Evolutionary conservation across 2,888 invertebrate species (phyloP).

Genomic region (Ennomos erosarius): DNA sequence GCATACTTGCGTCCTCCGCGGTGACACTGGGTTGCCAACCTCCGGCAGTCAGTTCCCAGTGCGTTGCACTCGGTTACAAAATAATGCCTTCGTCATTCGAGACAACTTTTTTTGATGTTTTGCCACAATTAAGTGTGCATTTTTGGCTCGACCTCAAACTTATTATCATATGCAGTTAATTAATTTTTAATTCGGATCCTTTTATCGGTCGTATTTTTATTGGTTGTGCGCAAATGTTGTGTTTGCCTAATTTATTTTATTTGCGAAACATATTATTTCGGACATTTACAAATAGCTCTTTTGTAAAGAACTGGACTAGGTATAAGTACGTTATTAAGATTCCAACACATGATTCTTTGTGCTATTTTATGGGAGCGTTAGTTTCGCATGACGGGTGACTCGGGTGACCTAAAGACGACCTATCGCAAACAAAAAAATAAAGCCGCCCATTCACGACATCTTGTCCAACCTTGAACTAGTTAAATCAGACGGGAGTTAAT

Average conservation of each 20-base stretch:
- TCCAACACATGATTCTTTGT: conserved; percentile 63
- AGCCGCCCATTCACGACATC: conserved; percentile 74
- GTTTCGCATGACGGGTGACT: conserved; percentile 68
- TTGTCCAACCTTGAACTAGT: conserved; percentile 79
- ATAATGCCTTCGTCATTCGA: conserved; percentile 72
- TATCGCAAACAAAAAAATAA: conserved; percentile 69
- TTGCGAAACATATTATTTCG: conserved; percentile 54
- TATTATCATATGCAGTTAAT: conserved; percentile 78
- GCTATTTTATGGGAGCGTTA: conserved; percentile 58
- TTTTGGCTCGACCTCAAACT: conserved; percentile 63
- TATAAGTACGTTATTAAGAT: conserved; percentile 44
- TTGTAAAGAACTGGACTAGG: conserved; percentile 41
- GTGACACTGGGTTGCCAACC: conserved; percentile 65
- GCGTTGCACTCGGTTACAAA: conserved; percentile 78
- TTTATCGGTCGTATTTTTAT: conserved; percentile 65
- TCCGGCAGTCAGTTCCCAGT: conserved; percentile 71
- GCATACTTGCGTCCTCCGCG: conserved; percentile 53
- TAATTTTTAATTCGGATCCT: conserved; percentile 71
- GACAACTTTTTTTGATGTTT: conserved; percentile 67
- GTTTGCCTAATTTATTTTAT: conserved; percentile 58
- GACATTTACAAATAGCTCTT: conserved; percentile 45
- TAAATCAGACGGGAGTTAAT: conserved; percentile 72
- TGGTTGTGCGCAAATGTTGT: conserved; percentile 57
- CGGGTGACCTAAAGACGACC: conserved; percentile 77
- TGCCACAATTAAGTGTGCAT: conserved; percentile 70